phyloP scores from a whole-genome alignment of 92 coral and sea anemone genomes.

The Parazoanthus atlanticus region DNA sequence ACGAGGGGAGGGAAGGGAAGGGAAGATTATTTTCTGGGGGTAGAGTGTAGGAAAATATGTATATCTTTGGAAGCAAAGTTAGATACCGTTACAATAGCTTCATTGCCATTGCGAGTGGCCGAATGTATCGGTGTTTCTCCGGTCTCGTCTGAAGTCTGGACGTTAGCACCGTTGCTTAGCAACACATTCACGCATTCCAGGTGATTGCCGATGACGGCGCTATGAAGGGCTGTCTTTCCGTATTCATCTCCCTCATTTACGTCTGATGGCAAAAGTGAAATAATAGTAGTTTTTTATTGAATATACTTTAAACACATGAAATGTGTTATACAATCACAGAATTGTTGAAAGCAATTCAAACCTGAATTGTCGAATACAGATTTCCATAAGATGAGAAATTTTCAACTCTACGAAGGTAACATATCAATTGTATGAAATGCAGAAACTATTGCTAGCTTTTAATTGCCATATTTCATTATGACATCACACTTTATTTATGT shows the following conservation, averaged over 20 bases:
- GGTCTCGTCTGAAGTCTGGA: constrained; percentile 67
- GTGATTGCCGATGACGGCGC: constrained; percentile 76
- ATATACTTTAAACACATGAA: background rate
- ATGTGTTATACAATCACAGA: background rate
- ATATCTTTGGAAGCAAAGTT: background rate
- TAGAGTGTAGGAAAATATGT: background rate
- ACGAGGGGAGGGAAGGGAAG: background rate
- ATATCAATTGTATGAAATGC: no score
- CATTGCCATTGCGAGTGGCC: constrained; percentile 80
- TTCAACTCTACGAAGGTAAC: no score
- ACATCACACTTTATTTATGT: no score
- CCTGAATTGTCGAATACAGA: background rate
- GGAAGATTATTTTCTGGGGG: background rate
- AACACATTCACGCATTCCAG: constrained; percentile 54
- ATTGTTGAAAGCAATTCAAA: background rate
- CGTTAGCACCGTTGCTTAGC: constrained; percentile 70
- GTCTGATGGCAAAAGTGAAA: constrained; percentile 36
- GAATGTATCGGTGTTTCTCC: constrained; percentile 83
- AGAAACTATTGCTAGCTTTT: no score
- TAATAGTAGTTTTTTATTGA: no score
- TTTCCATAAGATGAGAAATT: background rate
- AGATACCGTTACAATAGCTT: constrained; percentile 64
- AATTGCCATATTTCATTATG: no score
- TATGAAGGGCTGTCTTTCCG: constrained; percentile 79
- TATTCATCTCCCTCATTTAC: constrained; percentile 70